phyloP scores from a whole-genome alignment of 2,888 invertebrate genomes.

The Brachyopa scutellaris region DNA sequence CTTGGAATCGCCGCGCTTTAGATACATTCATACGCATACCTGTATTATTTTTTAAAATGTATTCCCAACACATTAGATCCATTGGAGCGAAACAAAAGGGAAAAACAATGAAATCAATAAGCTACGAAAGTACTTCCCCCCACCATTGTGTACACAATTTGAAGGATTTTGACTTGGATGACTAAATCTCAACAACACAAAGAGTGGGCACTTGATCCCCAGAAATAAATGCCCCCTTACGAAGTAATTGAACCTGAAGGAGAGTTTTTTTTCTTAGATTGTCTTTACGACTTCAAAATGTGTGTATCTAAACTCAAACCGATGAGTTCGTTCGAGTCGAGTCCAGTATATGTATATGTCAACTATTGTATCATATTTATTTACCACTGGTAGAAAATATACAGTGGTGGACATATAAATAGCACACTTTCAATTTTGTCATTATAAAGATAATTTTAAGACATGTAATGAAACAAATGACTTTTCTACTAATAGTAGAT shows the following conservation, averaged over 20 bases:
- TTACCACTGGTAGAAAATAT: neutral
- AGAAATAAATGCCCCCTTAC: conserved; percentile 27
- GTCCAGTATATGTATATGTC: neutral
- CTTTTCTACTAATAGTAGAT: no score
- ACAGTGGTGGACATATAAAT: no score
- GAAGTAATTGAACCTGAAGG: conserved; percentile 58
- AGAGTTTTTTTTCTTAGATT: conserved; percentile 4
- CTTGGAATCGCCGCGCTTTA: no score
- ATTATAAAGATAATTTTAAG: no score
- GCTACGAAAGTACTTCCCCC: conserved; percentile 33
- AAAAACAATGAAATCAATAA: conserved; percentile 28
- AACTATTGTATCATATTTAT: conserved; percentile 17
- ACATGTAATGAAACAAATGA: no score
- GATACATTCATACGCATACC: no score
- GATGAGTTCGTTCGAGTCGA: neutral
- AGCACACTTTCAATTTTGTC: no score
- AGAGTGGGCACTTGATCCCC: conserved; percentile 37
- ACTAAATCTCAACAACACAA: conserved; percentile 55
- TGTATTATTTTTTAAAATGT: conserved; percentile 34
- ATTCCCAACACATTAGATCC: conserved; percentile 56
- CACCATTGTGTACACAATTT: conserved; percentile 41
- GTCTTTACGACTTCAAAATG: conserved; percentile 2
- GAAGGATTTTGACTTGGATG: conserved; percentile 56
- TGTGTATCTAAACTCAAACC: neutral
- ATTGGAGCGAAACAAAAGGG: conserved; percentile 17